Evolutionary conservation across 2,113 vertebrate genomes (phyloP).

Genomic region (Paedocypris sp.): DNA sequence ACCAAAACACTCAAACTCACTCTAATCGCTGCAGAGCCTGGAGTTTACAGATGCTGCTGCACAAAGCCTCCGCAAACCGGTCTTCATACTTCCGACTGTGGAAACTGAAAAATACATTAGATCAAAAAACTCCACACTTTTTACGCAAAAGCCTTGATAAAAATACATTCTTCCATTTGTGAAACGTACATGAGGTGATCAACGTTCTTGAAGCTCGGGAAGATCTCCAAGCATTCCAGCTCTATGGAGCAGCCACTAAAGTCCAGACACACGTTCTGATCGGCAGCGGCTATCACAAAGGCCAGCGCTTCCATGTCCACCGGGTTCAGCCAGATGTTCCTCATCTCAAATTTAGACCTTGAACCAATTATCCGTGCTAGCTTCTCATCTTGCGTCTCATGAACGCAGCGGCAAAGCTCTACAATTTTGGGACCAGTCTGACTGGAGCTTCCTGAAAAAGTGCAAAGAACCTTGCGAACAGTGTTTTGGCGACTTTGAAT

Average conservation of each 20-base stretch:
- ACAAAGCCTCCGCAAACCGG: conserved; percentile 72
- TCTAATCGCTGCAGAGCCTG: conserved; percentile 61
- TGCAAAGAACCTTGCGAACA: conserved; percentile 55
- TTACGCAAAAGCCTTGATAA: too few species aligned
- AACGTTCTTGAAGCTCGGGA: conserved; percentile 63
- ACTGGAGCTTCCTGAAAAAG: conserved; percentile 48
- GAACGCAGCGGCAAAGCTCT: conserved; percentile 71
- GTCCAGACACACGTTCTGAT: conserved; percentile 53
- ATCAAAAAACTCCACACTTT: not conserved
- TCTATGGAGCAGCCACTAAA: conserved; percentile 78
- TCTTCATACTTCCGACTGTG: conserved; percentile 71
- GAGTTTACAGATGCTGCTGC: conserved; percentile 59
- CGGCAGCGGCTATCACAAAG: conserved; percentile 58
- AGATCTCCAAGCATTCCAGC: conserved; percentile 59
- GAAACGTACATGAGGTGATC: conserved; percentile 67
- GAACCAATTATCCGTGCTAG: conserved; percentile 52
- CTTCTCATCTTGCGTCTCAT: conserved; percentile 64
- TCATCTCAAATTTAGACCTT: conserved; percentile 63
- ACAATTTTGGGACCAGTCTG: conserved; percentile 79
- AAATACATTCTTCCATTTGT: too few species aligned
- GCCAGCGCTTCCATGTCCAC: conserved; percentile 68
- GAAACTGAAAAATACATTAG: conserved; percentile 57
- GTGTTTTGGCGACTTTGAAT: conserved; percentile 57
- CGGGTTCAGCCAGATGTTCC: conserved; percentile 67
- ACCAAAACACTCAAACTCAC: conserved; percentile 55